Conservation (phyloP, 2,113 vertebrate species). For the Morone chrysops region DNA sequence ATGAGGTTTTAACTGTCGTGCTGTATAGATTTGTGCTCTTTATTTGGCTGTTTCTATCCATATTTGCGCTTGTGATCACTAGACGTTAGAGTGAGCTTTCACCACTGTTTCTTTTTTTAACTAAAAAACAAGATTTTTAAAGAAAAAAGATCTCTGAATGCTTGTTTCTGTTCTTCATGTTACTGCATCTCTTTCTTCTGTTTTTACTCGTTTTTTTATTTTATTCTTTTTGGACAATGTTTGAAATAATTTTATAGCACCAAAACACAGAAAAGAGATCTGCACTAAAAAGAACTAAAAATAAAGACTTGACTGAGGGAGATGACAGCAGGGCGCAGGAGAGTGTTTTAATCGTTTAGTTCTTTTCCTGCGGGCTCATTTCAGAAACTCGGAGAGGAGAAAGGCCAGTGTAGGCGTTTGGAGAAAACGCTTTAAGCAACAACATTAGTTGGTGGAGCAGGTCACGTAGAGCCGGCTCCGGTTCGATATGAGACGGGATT, state of each 20-base stretch:
- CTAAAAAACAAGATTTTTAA: slow-evolving; percentile 20
- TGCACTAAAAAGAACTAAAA: slow-evolving; percentile 51
- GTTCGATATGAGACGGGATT: slow-evolving; percentile 61
- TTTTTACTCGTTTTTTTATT: not conserved
- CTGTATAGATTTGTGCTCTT: slow-evolving; percentile 55
- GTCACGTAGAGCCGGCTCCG: slow-evolving; percentile 37
- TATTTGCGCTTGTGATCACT: slow-evolving; percentile 48
- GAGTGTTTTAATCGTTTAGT: slow-evolving; percentile 2
- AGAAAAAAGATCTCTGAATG: not conserved
- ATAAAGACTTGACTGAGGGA: slow-evolving; percentile 51
- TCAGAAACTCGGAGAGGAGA: not conserved
- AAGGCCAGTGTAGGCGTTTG: not conserved
- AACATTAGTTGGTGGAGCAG: slow-evolving; percentile 36
- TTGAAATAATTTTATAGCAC: slow-evolving; percentile 56
- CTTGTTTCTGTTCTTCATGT: slow-evolving; percentile 23
- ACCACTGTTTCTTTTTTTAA: slow-evolving; percentile 22
- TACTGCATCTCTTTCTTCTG: slow-evolving; percentile 26
- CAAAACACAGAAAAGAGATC: slow-evolving; percentile 38
- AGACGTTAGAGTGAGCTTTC: slow-evolving; percentile 43
- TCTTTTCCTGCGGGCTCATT: not conserved
- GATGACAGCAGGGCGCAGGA: not conserved
- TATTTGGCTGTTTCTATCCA: slow-evolving; percentile 42
- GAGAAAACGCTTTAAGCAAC: slow-evolving; percentile 7
- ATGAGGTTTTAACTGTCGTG: slow-evolving; percentile 35
- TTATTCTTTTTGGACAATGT: slow-evolving; percentile 14